Evolutionary conservation across 2,113 vertebrate species (phyloP), one percentile per base, ranked within the genome.

Genomic region (Illadopsis cleaveri): DNA sequence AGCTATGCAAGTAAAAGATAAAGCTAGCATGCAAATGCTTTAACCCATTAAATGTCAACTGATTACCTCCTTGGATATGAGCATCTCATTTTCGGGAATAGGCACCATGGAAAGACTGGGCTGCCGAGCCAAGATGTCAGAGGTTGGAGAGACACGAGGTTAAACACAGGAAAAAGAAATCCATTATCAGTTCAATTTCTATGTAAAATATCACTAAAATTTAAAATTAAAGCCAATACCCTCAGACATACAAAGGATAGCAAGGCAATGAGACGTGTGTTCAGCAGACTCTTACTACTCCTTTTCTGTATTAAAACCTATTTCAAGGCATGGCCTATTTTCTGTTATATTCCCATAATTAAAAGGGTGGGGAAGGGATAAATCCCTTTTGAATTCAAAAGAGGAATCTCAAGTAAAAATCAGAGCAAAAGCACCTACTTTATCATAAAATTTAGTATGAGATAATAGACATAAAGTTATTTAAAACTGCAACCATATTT

Each of bases 21-120:
- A 84, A 90, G 13, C 12, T 54, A 58, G 9, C 61, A 54, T 87
- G 64, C 37, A 85, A 82, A 80, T 50, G 13, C 7, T 90, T 72
- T 87, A 78, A 86, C 4, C 10, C 18, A 44, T 70, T n/a, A 68
- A 91, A 69, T 65, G 20, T 45, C 45, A 87, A 64, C 15, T 54
- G 68, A 79, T 98, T 98, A 98, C 98, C 98, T 98, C 94, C 85
- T 97, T 95, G 42, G 96, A 97, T 95, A 90, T 86, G 86, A 98
- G 97, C 57, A 95, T 95, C 95, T 98, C 98, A 7, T 98, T 97
- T 97, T 98, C 98, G 91, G 98, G 98, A 97, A 98, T 98, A 94
- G 98, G 93, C 92, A 98, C 93, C 93, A 98, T 98, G 54, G 98
- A 96, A 96, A 97, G 97, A 95, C 88, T 95, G 70, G 95, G 94